These are phyloP conservation scores for Chrosomus eos DNA, from an alignment of 2,797 vertebrate species.

Conservation along the genomic window DNA sequence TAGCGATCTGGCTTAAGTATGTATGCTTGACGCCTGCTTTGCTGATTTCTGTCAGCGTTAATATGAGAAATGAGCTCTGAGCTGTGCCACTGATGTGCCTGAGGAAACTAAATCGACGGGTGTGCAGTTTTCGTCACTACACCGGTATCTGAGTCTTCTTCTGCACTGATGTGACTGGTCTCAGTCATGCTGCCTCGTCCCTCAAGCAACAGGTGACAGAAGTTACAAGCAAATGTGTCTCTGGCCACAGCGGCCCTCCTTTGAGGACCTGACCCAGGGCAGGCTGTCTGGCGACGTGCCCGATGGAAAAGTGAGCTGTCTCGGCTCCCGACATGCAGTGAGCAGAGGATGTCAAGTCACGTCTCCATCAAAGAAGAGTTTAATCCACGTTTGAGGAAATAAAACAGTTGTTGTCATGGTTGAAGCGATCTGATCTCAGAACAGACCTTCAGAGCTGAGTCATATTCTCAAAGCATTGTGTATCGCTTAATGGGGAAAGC, in stretches of 20 bases:
- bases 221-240: conserved; percentile 67
- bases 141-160: conserved; percentile 34
- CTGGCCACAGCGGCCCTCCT: conserved; percentile 65
- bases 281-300: conserved; percentile 75
- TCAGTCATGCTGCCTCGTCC: conserved; percentile 67
- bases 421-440: conserved; percentile 57
- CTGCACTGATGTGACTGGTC: conserved; percentile 67
- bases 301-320: conserved; percentile 79
- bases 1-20: conserved; percentile 71
- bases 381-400: conserved; percentile 73
- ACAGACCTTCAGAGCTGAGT: not conserved
- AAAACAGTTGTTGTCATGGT: conserved; percentile 67
- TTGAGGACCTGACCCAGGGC: conserved; percentile 67
- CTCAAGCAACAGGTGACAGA: conserved; percentile 77
- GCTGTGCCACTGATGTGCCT: conserved; percentile 49
- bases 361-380: conserved; percentile 78
- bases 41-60: conserved; percentile 75
- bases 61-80: conserved; percentile 69
- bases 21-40: conserved; percentile 68
- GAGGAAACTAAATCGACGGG: conserved; percentile 27
- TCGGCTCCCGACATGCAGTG: conserved; percentile 74
- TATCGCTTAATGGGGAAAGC: not conserved
- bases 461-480: not conserved
- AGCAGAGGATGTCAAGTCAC: conserved; percentile 72
- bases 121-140: not conserved